phyloP scores from a whole-genome alignment of 2,888 invertebrate genomes.

The Pseudanteris insignis region DNA sequence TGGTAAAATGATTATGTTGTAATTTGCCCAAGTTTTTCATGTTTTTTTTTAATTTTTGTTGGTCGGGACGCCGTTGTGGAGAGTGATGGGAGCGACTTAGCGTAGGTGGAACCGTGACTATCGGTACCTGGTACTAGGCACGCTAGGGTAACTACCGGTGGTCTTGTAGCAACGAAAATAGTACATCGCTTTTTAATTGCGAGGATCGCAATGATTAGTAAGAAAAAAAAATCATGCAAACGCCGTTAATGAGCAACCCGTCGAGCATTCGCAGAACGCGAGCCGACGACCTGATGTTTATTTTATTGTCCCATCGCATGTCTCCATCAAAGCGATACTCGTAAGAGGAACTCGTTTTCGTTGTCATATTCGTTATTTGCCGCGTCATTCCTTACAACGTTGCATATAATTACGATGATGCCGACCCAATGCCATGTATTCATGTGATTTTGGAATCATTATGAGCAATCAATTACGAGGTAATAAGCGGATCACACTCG shows the following conservation, averaged over 20 bases:
- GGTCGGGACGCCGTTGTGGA: no score
- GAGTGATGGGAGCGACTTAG: constrained; percentile 36
- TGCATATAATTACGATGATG: no score
- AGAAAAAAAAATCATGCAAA: constrained; percentile 45
- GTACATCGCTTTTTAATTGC: constrained; percentile 38
- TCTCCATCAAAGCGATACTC: constrained; percentile 24
- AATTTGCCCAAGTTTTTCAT: no score
- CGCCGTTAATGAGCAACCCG: constrained; percentile 31
- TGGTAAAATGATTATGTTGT: no score
- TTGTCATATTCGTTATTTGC: constrained; percentile 31
- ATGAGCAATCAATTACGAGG: no score
- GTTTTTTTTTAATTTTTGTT: no score
- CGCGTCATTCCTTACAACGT: no score
- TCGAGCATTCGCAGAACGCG: constrained; percentile 28
- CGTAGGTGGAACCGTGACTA: constrained; percentile 41
- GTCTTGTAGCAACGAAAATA: constrained; percentile 37
- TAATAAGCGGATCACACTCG: no score
- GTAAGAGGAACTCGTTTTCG: constrained; percentile 28
- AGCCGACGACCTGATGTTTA: constrained; percentile 32
- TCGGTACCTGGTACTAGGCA: constrained; percentile 24
- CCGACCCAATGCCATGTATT: no score
- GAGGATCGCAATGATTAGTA: constrained; percentile 36
- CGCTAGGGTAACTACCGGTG: constrained; percentile 28
- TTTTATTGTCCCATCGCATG: constrained; percentile 37
- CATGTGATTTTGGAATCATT: no score